Evolutionary conservation across 2,888 invertebrate species (phyloP), one percentile per base, ranked within the genome.

Genomic region (Octonoba sinensis): DNA sequence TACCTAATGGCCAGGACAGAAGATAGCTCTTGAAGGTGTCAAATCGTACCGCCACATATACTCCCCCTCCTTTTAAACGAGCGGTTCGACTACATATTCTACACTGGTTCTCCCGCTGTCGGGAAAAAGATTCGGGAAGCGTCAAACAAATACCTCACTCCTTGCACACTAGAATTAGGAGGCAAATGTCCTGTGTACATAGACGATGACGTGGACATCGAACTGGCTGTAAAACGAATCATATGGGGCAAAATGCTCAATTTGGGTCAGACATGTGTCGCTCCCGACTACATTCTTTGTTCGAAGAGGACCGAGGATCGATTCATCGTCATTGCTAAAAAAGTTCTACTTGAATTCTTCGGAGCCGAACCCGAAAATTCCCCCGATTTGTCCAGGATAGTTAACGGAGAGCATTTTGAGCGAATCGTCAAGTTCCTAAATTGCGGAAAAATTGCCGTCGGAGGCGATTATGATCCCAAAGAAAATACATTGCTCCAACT

Each of bases 181-280:
- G 91, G 91, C 4, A 91, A 91, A 87, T 89, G 89, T 88, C 99
- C 99, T 0, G 94, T 94, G 0, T 97, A 95, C 88, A 91, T 99
- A 76, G 97, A 97, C 89, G 93, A 92, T 85, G 92, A 94, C 3
- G 94, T 91, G 0, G 93, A 99, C 88, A 89, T 98, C 71, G 90
- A 91, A 16, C 90, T 94, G 11, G 92, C 96, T 0, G 92, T 93
- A 0, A 94, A 93, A 87, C 91, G 99, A 44, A 91, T 99, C 18
- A 89, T 97, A 3, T 99, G 98, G 99, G 99, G 98, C 12, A 99
- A 98, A 90, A 93, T 93, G 86, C 91, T 95, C 76, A 99, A 99
- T 89, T 85, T 88, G 13, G 98, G 99, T 0, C 98, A 99, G 90
- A 97, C 97, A 0, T 99, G 99, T 89, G 94, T 99, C 84, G 96